Evolutionary conservation across 2,113 vertebrate species (phyloP).

Genomic region (Triplophysa tibetana): DNA sequence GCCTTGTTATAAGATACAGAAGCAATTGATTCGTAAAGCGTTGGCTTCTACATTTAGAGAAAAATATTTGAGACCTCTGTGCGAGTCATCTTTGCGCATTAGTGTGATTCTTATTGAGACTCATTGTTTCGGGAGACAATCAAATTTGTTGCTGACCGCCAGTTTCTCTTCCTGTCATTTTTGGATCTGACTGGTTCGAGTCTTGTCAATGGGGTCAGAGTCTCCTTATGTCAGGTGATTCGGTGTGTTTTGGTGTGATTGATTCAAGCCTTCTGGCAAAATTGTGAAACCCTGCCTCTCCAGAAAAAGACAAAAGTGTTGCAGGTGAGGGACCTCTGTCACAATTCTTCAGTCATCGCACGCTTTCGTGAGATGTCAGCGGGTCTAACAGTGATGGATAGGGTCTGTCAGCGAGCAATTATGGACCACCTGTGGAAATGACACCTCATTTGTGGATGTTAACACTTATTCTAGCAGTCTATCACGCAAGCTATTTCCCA

Average conservation of each 20-base stretch:
- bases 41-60: background rate
- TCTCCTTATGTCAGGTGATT: background rate
- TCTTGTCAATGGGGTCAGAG: background rate
- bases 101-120: background rate
- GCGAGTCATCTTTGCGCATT: background rate
- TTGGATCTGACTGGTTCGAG: constrained; percentile 2
- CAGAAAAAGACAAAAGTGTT: background rate
- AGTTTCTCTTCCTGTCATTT: background rate
- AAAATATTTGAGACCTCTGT: background rate
- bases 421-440: constrained; percentile 6
- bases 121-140: background rate
- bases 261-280: constrained; percentile 15
- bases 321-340: background rate
- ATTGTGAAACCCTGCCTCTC: constrained; percentile 16
- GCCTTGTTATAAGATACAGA: constrained; percentile 21
- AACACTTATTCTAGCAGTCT: background rate
- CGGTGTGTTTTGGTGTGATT: constrained; percentile 29
- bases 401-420: background rate
- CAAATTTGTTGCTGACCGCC: background rate
- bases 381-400: constrained; percentile 26
- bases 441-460: constrained; percentile 3
- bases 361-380: background rate
- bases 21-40: constrained; percentile 3
- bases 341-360: background rate
- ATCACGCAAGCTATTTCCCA: background rate